Conservation (phyloP, 2,888 invertebrate genomes). For the Fissipunctia ypsillon region DNA sequence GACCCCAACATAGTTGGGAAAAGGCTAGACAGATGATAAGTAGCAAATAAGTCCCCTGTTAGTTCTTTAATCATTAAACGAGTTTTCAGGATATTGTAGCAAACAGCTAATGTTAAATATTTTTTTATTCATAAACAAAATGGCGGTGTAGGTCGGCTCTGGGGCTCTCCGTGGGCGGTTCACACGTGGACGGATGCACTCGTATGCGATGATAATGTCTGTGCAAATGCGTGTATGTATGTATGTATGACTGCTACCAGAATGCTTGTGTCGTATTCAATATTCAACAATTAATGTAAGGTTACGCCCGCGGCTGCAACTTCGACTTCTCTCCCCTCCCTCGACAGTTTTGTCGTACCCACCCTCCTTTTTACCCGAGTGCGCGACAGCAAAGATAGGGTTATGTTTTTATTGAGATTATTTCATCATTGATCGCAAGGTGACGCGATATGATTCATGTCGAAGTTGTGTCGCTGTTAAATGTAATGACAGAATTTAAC, state of each 20-base stretch:
- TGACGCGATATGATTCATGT: slow-evolving; percentile 23
- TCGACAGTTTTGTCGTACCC: slow-evolving; percentile 43
- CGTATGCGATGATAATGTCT: slow-evolving; percentile 64
- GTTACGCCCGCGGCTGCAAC: slow-evolving; percentile 66
- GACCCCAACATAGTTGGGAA: too few relatives aligned
- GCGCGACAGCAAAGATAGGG: neutral
- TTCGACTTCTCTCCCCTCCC: slow-evolving; percentile 48
- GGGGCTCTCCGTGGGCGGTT: slow-evolving; percentile 70
- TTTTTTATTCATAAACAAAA: slow-evolving; percentile 42
- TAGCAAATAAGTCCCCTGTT: slow-evolving; percentile 21
- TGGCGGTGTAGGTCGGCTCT: slow-evolving; percentile 72
- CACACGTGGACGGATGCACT: slow-evolving; percentile 68
- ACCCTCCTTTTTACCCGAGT: slow-evolving; percentile 24
- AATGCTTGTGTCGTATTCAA: slow-evolving; percentile 80
- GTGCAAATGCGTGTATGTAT: slow-evolving; percentile 69
- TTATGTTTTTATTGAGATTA: slow-evolving; percentile 63
- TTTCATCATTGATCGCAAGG: slow-evolving; percentile 33
- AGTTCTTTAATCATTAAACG: slow-evolving; percentile 33
- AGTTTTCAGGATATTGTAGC: slow-evolving; percentile 13
- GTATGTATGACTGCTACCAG: slow-evolving; percentile 67
- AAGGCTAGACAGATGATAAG: too few relatives aligned
- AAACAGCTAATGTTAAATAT: slow-evolving; percentile 15
- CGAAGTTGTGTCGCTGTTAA: slow-evolving; percentile 68
- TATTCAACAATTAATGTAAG: slow-evolving; percentile 76
- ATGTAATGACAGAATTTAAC: slow-evolving; percentile 73